Evolutionary conservation across 2,797 vertebrate species (phyloP), one percentile per base, ranked within the genome.

Genomic region (Falco peregrinus): DNA sequence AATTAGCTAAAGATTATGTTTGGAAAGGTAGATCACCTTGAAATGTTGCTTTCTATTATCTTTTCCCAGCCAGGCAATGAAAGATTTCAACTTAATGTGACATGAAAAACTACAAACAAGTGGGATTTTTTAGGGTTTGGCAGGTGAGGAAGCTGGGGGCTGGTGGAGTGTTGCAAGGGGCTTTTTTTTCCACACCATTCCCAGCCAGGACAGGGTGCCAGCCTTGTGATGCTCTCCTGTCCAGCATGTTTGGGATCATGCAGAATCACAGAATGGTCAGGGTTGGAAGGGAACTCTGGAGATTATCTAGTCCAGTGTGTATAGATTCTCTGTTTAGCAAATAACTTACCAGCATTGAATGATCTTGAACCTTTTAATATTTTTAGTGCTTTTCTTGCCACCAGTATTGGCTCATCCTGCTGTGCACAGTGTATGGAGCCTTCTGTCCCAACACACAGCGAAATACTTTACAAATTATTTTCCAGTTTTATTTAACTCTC

Each of bases 1-100:
- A 96, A 92, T 94, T 95, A 56, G 64, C 18, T 84, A 89, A 90
- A 94, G 94, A 89, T 95, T 92, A 80, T 86, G 31, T 86, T 97
- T 79, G 84, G 82, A 88, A 85, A 56, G 47, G 41, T 68, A 95
- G 95, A 93, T 96, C 92, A 95, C 93, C 92, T 92, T 95, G 94
- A 97, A 97, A 81, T 75, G 81, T 87, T 92, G 84, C 47, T 94
- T 84, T 91, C 47, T 83, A 64, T 95, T 91, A 85, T 92, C 68
- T 48, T 85, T 92, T 94, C 45, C 61, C 50, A 81, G 71, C 13
- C 24, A 45, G 68, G 73, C 53, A 93, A 56, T 84, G 87, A 93
- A 81, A 93, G 82, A 95, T 92, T 94, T 92, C 71, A 37, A 56
- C 81, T 94, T 85, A 75, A 93, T 54, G 7, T 35, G 71, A 77